Evolutionary conservation across 2,113 vertebrate genomes (phyloP).

Genomic region (Cyphomyrus discorhynchus): DNA sequence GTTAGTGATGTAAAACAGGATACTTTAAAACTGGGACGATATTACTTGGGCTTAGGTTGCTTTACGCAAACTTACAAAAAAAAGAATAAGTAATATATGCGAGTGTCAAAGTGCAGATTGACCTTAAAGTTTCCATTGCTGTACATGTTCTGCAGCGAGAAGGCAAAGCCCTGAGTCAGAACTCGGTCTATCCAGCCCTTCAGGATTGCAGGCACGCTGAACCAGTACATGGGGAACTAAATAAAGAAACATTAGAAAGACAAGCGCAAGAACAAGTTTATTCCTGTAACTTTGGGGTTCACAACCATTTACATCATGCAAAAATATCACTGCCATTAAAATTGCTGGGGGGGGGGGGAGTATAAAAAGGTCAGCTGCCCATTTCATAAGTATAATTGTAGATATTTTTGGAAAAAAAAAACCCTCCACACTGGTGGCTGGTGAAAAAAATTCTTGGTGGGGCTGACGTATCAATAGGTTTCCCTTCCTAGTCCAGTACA

Average conservation of each 20-base stretch:
- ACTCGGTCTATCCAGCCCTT: constrained; percentile 75
- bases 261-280: not conserved
- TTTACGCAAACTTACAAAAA: not conserved
- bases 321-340: not conserved
- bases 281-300: not conserved
- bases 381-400: not conserved
- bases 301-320: not conserved
- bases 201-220: constrained; percentile 67
- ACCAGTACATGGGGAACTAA: constrained; percentile 75
- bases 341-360: too few species aligned
- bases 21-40: not conserved
- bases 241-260: not conserved
- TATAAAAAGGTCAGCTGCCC: not conserved
- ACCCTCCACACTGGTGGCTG: too few species aligned
- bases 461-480: too few species aligned
- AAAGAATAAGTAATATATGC: not conserved
- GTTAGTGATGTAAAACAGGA: not conserved
- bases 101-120: not conserved
- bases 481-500: too few species aligned
- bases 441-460: too few species aligned
- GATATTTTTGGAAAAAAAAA: not conserved
- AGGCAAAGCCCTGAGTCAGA: constrained; percentile 59
- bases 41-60: not conserved
- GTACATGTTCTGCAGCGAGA: constrained; percentile 47
- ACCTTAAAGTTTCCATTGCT: constrained; percentile 66